phyloP scores from a whole-genome alignment of 92 coral and sea anemone species.

The Heteractis magnifica region DNA sequence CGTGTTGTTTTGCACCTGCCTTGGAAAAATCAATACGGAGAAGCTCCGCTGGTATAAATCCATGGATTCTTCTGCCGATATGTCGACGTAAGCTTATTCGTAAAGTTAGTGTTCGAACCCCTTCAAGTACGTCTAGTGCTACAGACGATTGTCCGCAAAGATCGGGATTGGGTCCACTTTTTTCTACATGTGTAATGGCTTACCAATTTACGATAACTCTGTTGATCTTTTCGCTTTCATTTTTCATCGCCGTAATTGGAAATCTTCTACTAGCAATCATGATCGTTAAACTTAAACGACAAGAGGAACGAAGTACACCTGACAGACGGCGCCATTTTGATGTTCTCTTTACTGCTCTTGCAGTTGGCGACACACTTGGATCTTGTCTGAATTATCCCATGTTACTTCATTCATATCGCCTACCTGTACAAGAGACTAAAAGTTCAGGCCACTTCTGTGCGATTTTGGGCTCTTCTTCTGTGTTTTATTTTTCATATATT shows the following conservation, averaged over 20 bases:
- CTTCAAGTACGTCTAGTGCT: too few relatives aligned
- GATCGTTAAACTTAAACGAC: conserved; percentile 14
- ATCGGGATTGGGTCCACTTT: too few relatives aligned
- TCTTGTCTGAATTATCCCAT: conserved; percentile 15
- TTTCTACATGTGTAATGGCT: neutral
- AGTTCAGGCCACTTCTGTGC: neutral
- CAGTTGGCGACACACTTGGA: neutral
- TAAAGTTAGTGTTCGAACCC: too few relatives aligned
- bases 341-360: conserved; percentile 20
- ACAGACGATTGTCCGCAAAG: too few relatives aligned
- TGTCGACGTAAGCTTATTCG: too few relatives aligned
- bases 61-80: too few relatives aligned
- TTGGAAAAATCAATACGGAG: too few relatives aligned
- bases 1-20: too few relatives aligned
- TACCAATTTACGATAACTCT: neutral
- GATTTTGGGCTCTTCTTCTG: conserved; percentile 4
- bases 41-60: too few relatives aligned
- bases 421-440: neutral
- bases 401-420: neutral
- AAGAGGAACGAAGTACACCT: neutral
- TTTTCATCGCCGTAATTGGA: neutral
- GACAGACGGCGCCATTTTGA: conserved; percentile 27
- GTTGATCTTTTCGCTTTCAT: neutral
- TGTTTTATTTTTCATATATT: conserved; percentile 8
- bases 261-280: conserved; percentile 6